phyloP scores from a whole-genome alignment of 92 coral and sea anemone genomes.

The Porites evermanni region DNA sequence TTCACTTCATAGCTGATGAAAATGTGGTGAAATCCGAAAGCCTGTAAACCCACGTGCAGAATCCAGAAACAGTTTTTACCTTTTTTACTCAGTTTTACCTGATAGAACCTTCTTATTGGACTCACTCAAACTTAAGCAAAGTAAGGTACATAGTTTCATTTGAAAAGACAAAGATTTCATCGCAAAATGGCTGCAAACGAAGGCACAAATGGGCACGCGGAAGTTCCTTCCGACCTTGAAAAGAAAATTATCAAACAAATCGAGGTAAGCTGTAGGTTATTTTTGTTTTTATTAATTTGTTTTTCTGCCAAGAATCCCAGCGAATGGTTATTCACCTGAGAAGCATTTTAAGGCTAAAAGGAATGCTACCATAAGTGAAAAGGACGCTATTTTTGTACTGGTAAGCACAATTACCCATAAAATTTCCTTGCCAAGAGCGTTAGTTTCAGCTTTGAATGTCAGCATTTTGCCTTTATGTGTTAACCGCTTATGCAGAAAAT shows the following conservation, averaged over 20 bases:
- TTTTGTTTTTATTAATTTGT: neutral
- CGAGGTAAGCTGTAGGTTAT: constrained; percentile 63
- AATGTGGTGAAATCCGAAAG: constrained; percentile 44
- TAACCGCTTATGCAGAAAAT: too few relatives aligned
- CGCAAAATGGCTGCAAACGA: constrained; percentile 61
- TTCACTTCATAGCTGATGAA: neutral
- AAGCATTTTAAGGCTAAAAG: too few relatives aligned
- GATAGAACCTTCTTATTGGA: neutral
- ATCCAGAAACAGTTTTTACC: neutral
- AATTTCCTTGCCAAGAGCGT: too few relatives aligned
- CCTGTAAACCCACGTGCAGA: constrained; percentile 17
- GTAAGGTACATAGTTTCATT: neutral
- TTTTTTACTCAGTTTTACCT: neutral
- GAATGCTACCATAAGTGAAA: too few relatives aligned
- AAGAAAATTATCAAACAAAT: constrained; percentile 86
- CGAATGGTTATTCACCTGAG: neutral
- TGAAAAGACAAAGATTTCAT: neutral
- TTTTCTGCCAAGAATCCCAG: neutral
- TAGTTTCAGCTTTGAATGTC: too few relatives aligned
- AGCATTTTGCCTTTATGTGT: too few relatives aligned
- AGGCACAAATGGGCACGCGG: constrained; percentile 49
- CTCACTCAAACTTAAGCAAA: too few relatives aligned
- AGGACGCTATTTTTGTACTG: too few relatives aligned
- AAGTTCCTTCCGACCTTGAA: constrained; percentile 66
- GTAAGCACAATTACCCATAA: too few relatives aligned